Base-by-base conservation (phyloP, 2,113 vertebrate genomes). In the Lethenteron camtschaticum region DNA sequence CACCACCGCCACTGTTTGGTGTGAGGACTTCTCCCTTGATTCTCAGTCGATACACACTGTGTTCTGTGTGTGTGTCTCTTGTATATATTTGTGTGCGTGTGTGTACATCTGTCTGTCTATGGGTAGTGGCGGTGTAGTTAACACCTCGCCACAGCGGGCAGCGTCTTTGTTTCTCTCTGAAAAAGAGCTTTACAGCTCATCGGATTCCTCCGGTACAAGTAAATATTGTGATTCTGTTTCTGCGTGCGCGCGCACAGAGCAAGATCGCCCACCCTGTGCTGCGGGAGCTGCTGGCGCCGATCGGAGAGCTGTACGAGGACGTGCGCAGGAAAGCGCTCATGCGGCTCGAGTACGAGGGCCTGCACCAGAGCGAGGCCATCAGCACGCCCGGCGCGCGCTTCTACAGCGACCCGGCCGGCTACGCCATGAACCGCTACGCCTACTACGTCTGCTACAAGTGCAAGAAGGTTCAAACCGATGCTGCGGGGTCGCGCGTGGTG, bases 401-500 rank as follows among this genome's bases (percentile, higher is more conserved):
- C 80, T 86, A 95, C 75, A 94, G 86, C 24, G 90, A 99, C 76
- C 92, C 94, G 2, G 92, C 94, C 72, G 89, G 90, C 77, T 99
- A 88, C 56, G 94, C 94, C 70, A 96, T 99, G 90, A 99, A 99
- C 76, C 84, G 94, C 90, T 99, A 99, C 0, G 94, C 94, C 71
- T 99, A 96, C 74, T 99, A 99, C 56, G 94, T 99, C 74, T 99
- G 94, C 83, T 99, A 84, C 83, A 99, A 99, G 76, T 99, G 94
- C 83, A 96, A 87, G 79, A 99, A 99, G 90, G 94, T 99, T 82
- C 5, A 77, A 2, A 1, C 41, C 41, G 41, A 41, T 41, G 41
- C 41, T 41, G 41, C 41, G 41, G 6, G 41, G 6, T 41, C 41
- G 41, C 41, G 41, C 5, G 41, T 41, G 41, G 41, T 41, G 41